A percentile compares a stretch with the other conserved stretches of the same genome.
phyloP scores from a whole-genome alignment of 2,888 invertebrate species.

The Parthenolecanium corni region DNA sequence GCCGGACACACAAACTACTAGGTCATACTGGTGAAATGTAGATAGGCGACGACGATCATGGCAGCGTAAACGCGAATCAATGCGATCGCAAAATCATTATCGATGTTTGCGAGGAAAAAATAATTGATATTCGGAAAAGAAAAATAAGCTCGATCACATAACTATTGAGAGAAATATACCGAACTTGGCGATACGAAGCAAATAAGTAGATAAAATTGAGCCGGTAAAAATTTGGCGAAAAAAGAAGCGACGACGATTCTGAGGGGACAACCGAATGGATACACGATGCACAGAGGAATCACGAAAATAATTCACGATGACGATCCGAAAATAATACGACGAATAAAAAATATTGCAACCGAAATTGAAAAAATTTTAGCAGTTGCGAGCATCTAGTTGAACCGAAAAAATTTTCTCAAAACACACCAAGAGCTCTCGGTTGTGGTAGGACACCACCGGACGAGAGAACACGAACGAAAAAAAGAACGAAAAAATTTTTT shows the following conservation, averaged over 20 bases:
- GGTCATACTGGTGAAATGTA: not conserved
- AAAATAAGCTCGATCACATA: too few relatives aligned
- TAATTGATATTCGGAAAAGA: not conserved
- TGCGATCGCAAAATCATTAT: not conserved
- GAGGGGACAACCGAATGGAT: too few relatives aligned
- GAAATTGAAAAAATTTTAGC: not conserved
- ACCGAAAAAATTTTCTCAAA: too few relatives aligned
- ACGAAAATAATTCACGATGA: too few relatives aligned
- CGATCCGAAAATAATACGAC: not conserved
- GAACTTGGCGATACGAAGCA: not conserved
- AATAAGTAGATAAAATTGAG: too few relatives aligned
- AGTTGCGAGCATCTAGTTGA: too few relatives aligned
- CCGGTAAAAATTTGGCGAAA: not conserved
- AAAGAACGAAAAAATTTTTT: not conserved
- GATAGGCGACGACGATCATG: not conserved
- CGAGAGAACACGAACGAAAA: not conserved
- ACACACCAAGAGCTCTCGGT: conserved; percentile 20
- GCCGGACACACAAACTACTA: conserved; percentile 1
- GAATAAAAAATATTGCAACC: not conserved
- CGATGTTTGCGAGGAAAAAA: not conserved
- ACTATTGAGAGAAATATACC: too few relatives aligned
- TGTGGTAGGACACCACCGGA: conserved; percentile 27
- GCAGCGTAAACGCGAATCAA: not conserved
- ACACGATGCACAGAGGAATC: too few relatives aligned
- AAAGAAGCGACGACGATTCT: too few relatives aligned